Conservation (phyloP, 2,888 invertebrate species). For the Sinodicranocentrus sp. region DNA sequence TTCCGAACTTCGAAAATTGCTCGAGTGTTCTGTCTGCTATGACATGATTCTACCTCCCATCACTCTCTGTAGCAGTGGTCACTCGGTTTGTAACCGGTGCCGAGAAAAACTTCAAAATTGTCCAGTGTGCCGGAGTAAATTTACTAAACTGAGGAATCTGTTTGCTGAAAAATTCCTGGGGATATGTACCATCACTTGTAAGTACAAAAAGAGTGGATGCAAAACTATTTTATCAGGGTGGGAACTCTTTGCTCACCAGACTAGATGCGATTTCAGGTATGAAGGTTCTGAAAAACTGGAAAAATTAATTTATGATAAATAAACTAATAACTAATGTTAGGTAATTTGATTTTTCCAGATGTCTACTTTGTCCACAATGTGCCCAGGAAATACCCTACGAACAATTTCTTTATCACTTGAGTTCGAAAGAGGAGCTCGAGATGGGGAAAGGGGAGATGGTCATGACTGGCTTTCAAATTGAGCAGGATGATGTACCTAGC, state of each 20-base stretch:
- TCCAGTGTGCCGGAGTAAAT: constrained; percentile 61
- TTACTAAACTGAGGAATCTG: constrained; percentile 59
- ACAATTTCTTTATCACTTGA: constrained; percentile 65
- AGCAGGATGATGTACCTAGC: constrained; percentile 53
- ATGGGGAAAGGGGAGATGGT: constrained; percentile 61
- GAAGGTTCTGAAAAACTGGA: neutral
- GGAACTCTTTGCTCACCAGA: constrained; percentile 34
- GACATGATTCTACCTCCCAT: constrained; percentile 69
- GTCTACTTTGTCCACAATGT: constrained; percentile 68
- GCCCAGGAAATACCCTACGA: constrained; percentile 62
- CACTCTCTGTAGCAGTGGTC: constrained; percentile 61
- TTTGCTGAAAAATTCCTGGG: constrained; percentile 70
- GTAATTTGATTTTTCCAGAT: constrained; percentile 31
- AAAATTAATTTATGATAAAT: neutral
- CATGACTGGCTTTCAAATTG: constrained; percentile 71
- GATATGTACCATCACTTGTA: constrained; percentile 63
- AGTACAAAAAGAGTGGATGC: constrained; percentile 60
- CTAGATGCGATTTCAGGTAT: constrained; percentile 38
- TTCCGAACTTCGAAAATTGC: constrained; percentile 34
- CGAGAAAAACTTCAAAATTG: constrained; percentile 56
- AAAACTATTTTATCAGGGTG: constrained; percentile 26
- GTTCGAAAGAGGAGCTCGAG: constrained; percentile 57
- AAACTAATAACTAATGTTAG: neutral
- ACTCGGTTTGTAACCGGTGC: constrained; percentile 66
- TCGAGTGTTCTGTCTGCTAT: constrained; percentile 72